phyloP scores from a whole-genome alignment of 1,140 invertebrate genomes.

The Conopomorpha cramerella region DNA sequence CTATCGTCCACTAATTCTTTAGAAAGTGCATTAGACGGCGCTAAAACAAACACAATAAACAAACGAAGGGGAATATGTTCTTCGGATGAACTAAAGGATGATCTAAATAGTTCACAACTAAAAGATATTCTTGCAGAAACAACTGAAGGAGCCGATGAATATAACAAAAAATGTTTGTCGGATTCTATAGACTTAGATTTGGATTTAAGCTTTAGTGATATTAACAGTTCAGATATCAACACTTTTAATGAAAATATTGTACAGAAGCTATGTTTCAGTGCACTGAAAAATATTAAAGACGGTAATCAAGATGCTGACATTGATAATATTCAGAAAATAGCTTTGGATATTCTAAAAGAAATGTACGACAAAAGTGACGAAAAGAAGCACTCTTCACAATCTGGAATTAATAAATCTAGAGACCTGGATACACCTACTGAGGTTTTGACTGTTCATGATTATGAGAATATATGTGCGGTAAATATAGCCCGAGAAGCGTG shows the following conservation, averaged over 20 bases:
- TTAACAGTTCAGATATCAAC: slow-evolving; percentile 60
- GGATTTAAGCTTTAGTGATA: slow-evolving; percentile 58
- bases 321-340: slow-evolving; percentile 58
- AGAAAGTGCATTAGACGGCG: slow-evolving; percentile 50
- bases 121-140: slow-evolving; percentile 39
- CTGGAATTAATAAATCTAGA: slow-evolving; percentile 29
- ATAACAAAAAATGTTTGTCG: slow-evolving; percentile 53
- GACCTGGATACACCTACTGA: slow-evolving; percentile 64
- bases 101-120: slow-evolving; percentile 32
- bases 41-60: slow-evolving; percentile 38
- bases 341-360: slow-evolving; percentile 56
- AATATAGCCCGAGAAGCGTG: slow-evolving; percentile 69
- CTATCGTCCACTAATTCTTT: slow-evolving; percentile 36
- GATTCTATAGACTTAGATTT: slow-evolving; percentile 57
- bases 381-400: slow-evolving; percentile 26
- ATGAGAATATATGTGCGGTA: slow-evolving; percentile 70
- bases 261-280: slow-evolving; percentile 56
- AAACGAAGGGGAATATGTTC: slow-evolving; percentile 63
- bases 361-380: slow-evolving; percentile 55
- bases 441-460: slow-evolving; percentile 68
- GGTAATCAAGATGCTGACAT: slow-evolving; percentile 58
- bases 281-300: slow-evolving; percentile 58
- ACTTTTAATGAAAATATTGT: slow-evolving; percentile 61
- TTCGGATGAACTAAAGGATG: slow-evolving; percentile 47
- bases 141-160: slow-evolving; percentile 46